Evolutionary conservation across 2,797 vertebrate species (phyloP).

Genomic region (Scomberomorus guttatus): DNA sequence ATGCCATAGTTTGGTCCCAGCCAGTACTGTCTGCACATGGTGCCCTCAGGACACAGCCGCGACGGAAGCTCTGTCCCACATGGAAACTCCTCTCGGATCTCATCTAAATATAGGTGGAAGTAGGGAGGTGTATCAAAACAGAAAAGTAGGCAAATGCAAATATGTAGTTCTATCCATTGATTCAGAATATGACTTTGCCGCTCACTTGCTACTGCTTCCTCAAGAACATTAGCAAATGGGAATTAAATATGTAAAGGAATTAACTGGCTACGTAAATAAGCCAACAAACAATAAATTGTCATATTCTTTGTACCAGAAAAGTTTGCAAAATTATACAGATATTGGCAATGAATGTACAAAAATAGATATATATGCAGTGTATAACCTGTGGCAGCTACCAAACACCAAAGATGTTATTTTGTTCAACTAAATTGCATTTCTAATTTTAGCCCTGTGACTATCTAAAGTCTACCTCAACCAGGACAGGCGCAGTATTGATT

Average conservation of each 20-base stretch:
- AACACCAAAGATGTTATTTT: background rate
- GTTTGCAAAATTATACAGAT: background rate
- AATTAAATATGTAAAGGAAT: no score
- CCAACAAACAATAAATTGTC: background rate
- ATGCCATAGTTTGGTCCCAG: conserved; percentile 95
- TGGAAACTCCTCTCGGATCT: conserved; percentile 91
- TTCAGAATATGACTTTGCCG: background rate
- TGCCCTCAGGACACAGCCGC: conserved; percentile 92
- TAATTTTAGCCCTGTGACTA: conserved; percentile 1
- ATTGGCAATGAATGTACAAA: background rate
- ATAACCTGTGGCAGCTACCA: background rate
- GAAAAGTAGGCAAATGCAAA: background rate
- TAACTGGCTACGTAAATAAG: background rate
- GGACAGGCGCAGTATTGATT: background rate
- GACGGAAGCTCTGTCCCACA: conserved; percentile 90
- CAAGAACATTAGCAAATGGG: no score
- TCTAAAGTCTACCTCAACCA: background rate
- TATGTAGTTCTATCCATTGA: background rate
- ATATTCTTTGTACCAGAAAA: background rate
- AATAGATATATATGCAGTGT: no score
- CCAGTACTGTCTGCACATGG: conserved; percentile 91
- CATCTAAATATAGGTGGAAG: conserved; percentile 76
- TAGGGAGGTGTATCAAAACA: conserved; percentile 2
- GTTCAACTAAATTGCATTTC: background rate
- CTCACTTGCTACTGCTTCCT: background rate